Base-by-base conservation (phyloP, 2,113 vertebrate species). In the Gobiocypris rarus region DNA sequence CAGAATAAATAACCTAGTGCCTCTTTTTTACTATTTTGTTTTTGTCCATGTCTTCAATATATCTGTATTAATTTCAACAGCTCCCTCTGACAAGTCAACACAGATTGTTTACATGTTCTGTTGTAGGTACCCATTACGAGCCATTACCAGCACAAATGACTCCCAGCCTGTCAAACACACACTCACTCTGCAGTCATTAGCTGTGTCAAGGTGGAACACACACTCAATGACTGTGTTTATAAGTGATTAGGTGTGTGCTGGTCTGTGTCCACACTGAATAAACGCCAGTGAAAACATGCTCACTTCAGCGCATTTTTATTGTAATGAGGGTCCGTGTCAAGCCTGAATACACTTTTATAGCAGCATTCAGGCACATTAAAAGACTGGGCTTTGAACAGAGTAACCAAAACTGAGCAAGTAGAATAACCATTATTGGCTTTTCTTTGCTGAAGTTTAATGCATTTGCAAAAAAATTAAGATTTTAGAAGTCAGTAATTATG, bases 341-440 rank as follows among this genome's bases (percentile, higher is more conserved):
- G 90, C 88, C 86, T 92, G 87, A 84, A 89, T 87, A 88, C 87
- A 90, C 86, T 83, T 91, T 69, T 71, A 84, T 45, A 48, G 65
- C 79, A 73, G 71, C 50, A 45, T 87, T 38, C 74, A 86, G 85
- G 88, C 74, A 90, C 43, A 41, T n/a, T 83, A 84, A 90, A 87
- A 88, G 67, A 87, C 84, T 87, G 77, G 83, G 78, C 81, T 82
- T 87, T 75, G 45, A 77, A 83, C 70, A 82, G 45, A 75, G 31
- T 87, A 88, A 87, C 89, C 84, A 90, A 82, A 88, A 80, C 2
- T n/a, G 38, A 69, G 17, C 14, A 19, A 15, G 9, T 8, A 8
- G 2, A 54, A 22, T 54, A 54, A 22, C 17, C 17, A 59, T 9
- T 11, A 5, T 41, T 61, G 56, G 13, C 56, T 41, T 45, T 61